These are phyloP conservation scores for Acrocephalus arundinaceus DNA, from an alignment of 2,113 vertebrate genomes.

Conservation along the genomic window DNA sequence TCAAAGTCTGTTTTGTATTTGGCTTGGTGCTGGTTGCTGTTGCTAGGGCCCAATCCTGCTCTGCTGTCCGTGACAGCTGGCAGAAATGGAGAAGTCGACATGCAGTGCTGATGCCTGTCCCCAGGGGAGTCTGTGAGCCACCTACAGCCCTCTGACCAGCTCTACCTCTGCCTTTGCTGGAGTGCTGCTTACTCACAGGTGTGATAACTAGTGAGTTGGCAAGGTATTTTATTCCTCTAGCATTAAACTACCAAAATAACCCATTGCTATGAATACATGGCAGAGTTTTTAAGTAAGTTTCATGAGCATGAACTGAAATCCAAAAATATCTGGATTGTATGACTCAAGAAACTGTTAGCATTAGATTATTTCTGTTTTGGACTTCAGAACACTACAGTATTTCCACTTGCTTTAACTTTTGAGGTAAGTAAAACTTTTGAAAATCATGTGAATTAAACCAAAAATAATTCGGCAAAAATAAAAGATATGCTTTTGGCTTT, in stretches of 20 bases:
- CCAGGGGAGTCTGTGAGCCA: fast-evolving
- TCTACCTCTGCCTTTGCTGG: background rate
- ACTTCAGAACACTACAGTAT: background rate
- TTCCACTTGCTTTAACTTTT: background rate
- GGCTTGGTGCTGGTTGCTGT: background rate
- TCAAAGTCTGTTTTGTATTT: background rate
- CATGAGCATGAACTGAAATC: background rate
- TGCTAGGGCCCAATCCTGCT: background rate
- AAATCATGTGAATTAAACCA: background rate
- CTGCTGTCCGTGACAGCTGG: background rate
- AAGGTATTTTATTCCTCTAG: background rate
- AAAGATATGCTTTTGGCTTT: background rate
- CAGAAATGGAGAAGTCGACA: background rate
- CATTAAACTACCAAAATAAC: background rate
- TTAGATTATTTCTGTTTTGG: background rate
- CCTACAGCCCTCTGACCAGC: background rate
- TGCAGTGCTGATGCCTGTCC: background rate
- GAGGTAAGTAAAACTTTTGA: background rate
- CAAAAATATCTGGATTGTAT: background rate
- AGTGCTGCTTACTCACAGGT: background rate
- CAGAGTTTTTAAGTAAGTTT: background rate
- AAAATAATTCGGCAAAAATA: background rate
- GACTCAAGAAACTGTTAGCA: background rate
- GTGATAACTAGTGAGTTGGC: background rate
- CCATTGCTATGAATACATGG: background rate